Evolutionary conservation across 2,113 vertebrate species (phyloP).

Genomic region (Atlantisia rogersi): DNA sequence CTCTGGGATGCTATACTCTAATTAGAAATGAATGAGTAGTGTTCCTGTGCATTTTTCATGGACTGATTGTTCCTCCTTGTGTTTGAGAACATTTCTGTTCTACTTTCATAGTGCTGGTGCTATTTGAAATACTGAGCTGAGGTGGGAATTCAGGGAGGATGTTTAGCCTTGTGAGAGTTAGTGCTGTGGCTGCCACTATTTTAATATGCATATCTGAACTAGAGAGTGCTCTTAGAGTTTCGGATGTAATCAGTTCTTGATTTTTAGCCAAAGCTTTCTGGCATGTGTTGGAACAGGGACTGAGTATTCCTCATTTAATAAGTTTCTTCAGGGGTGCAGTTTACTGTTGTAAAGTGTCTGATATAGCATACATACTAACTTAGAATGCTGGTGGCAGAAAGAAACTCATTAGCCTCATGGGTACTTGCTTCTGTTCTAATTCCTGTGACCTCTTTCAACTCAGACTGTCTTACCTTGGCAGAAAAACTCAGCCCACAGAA

Average conservation of each 20-base stretch:
- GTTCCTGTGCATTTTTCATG: background rate
- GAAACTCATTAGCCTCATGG: background rate
- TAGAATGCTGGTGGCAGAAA: background rate
- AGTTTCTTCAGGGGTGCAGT: background rate
- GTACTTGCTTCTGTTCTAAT: background rate
- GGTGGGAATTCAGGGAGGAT: background rate
- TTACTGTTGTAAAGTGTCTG: background rate
- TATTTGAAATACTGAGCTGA: background rate
- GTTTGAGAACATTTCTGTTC: background rate
- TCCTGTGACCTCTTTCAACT: background rate
- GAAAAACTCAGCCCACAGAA: background rate
- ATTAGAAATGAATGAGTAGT: background rate
- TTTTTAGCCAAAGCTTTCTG: slow-evolving; percentile 21
- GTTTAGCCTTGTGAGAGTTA: background rate
- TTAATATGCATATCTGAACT: background rate
- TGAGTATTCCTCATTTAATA: background rate
- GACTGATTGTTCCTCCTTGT: background rate
- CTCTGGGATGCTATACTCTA: background rate
- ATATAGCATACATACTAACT: background rate
- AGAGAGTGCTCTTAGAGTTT: background rate
- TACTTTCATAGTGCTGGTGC: background rate
- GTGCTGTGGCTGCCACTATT: background rate
- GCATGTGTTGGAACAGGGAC: background rate
- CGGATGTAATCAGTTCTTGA: background rate
- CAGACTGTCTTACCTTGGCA: background rate